Base-by-base conservation (phyloP, 2,113 vertebrate species). In the Telmatochromis sp. region DNA sequence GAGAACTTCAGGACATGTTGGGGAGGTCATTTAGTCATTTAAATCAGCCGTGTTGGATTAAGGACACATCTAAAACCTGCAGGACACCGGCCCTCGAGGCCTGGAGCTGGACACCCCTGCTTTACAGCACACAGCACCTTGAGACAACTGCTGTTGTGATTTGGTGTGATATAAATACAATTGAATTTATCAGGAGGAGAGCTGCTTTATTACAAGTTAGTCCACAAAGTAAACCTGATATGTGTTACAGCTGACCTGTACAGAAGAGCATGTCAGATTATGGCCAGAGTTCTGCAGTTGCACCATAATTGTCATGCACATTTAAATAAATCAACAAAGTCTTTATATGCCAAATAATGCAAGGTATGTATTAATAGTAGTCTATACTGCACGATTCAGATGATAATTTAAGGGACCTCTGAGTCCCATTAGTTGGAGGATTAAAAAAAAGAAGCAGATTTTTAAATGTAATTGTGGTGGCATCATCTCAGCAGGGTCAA, bases 11-110 rank as follows among this genome's bases (percentile, higher is more conserved):
- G 5, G 26, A 17, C 57, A 17, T 60, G 26, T 31, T 60, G 1
- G 0, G 14, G 57, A 60, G 57, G 14, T 31, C 5, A 60, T 9
- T 60, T 60, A 31, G 57, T 0, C 1, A 0, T 60, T 60, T 60
- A 31, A 60, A 10, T 60, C 14, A 60, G 15, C 57, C 2, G 57
- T 60, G 8, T 17, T 60, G 57, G 57, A 10, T 60, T 4, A 60
- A 17, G 57, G 57, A 60, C 57, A 0, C 57, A 17, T 17, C 14
- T 0, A 58, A 58, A 31, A 58, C 26, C 57, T 58, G 57, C 26
- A 31, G 57, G 26, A 31, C 14, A 17, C 57, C 2, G 2, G 26
- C 57, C 26, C 26, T 31, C 14, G 0, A 58, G 57, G 26, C 57
- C 26, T 17, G 57, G 26, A 60, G 26, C 8, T 60, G 3, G 57